Percentiles rank a stretch among this genome's conserved stretches.
Evolutionary conservation across 2,888 invertebrate genomes (phyloP).

Genomic region (Pandemis cinnamomeana): DNA sequence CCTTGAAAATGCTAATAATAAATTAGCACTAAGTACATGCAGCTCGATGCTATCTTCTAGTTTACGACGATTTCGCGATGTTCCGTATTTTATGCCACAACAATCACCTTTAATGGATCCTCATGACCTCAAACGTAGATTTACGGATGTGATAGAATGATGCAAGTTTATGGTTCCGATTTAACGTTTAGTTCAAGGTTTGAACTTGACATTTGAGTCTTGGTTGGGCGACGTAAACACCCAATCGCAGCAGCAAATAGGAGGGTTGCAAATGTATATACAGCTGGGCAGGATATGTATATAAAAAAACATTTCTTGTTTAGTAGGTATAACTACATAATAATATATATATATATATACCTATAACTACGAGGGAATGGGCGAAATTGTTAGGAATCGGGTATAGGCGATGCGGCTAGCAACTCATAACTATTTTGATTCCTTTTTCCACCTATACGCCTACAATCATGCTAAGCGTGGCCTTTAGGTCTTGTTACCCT

Average conservation of each 20-base stretch:
- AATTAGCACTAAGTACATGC: constrained; percentile 4
- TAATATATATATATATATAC: too few relatives aligned
- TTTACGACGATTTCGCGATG: constrained; percentile 14
- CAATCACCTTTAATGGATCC: constrained; percentile 26
- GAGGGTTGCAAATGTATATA: background rate
- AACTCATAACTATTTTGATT: too few relatives aligned
- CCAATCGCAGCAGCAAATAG: background rate
- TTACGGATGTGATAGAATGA: constrained; percentile 19
- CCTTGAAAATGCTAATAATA: background rate
- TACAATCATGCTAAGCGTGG: too few relatives aligned
- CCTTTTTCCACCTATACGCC: too few relatives aligned
- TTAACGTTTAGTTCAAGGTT: constrained; percentile 7
- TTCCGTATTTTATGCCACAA: constrained; percentile 21
- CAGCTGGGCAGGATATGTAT: too few relatives aligned
- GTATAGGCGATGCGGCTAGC: too few relatives aligned
- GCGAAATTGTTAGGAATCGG: too few relatives aligned
- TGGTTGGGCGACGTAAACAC: background rate
- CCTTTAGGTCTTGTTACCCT: too few relatives aligned
- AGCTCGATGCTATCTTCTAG: constrained; percentile 11
- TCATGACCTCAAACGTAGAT: constrained; percentile 16
- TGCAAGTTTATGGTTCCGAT: constrained; percentile 7
- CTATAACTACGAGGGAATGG: too few relatives aligned
- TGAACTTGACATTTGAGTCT: constrained; percentile 7
- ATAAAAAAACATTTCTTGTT: too few relatives aligned
- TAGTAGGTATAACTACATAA: too few relatives aligned